Base-by-base conservation (phyloP, 1,140 invertebrate species). In the Neodiprion lecontei region DNA sequence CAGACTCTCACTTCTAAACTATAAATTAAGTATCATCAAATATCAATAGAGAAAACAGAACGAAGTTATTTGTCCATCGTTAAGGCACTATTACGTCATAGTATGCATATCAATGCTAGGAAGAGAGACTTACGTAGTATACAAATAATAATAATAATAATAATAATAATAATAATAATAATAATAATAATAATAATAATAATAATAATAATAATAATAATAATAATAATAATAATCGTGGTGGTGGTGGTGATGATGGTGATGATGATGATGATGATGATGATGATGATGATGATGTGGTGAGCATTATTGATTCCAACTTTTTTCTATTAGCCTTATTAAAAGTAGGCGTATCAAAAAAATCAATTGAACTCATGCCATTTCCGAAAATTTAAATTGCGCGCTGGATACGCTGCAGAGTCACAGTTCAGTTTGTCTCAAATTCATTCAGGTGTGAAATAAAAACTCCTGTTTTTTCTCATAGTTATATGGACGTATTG, bases 1-100 rank as follows among this genome's bases (percentile, higher is more conserved):
- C 70, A 71, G 7, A 71, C n/a, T 61, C 70, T 71, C 70, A 71
- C 70, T 71, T 50, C 48, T 14, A 14, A 7, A 23, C 11, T 71
- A 71, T 71, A 40, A 11, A 71, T 71, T 17, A 12, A 49, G 8
- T 17, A 17, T 71, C 10, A 69, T 69, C 3, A 69, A 69, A 21
- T 69, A 69, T 21, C 21, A 47, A 69, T 21, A 71, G 70, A 10
- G 12, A 21, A 23, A 17, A 71, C n/a, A 7, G 21, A 71, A 17
- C 48, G 4, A 49, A 23, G 21, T 40, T 23, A 12, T 47, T 40
- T 40, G 1, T 71, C n/a, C 9, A 14, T 71, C 70, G n/a, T 61
- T 61, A 71, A 17, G 17, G 23, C 48, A 71, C 48, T 40, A 47
- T 11, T 40, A 17, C 14, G 21, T 5, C 12, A 48, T 12, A 40